Conservation (phyloP, 2,113 vertebrate genomes). For the Centropus bengalensis region DNA sequence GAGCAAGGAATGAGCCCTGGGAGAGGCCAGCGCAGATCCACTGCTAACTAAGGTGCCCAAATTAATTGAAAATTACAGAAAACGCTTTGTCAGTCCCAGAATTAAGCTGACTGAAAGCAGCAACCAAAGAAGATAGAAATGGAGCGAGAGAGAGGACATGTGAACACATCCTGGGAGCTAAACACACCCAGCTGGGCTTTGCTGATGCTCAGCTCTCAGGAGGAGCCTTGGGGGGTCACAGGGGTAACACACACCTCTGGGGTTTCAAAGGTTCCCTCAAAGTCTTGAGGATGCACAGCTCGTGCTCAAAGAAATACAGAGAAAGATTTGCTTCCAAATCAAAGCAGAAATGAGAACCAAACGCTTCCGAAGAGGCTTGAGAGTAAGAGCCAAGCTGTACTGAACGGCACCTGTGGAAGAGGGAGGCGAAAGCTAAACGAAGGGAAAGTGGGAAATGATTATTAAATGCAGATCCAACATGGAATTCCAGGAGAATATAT, state of each 20-base stretch:
- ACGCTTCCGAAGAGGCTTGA: background rate
- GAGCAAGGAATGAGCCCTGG: background rate
- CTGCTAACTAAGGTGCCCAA: background rate
- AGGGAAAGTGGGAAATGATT: background rate
- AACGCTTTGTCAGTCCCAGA: background rate
- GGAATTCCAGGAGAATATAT: background rate
- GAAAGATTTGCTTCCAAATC: background rate
- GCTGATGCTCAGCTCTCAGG: background rate
- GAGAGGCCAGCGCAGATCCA: background rate
- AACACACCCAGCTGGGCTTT: background rate
- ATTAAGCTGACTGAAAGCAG: background rate
- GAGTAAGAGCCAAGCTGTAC: background rate
- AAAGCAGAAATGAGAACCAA: background rate
- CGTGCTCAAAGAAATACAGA: background rate
- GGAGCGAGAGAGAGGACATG: fast-evolving
- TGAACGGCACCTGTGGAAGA: background rate
- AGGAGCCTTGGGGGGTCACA: background rate
- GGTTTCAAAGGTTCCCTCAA: background rate
- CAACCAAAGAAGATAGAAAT: background rate
- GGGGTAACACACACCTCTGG: fast-evolving
- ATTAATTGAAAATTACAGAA: background rate
- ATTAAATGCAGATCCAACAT: background rate
- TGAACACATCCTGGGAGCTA: background rate
- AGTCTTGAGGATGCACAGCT: background rate
- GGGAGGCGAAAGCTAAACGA: background rate